Percentiles rank a stretch among this genome's conserved stretches.
These are phyloP conservation scores for Plestiodon gilberti DNA, from an alignment of 2,113 vertebrate genomes.

Conservation along the genomic window DNA sequence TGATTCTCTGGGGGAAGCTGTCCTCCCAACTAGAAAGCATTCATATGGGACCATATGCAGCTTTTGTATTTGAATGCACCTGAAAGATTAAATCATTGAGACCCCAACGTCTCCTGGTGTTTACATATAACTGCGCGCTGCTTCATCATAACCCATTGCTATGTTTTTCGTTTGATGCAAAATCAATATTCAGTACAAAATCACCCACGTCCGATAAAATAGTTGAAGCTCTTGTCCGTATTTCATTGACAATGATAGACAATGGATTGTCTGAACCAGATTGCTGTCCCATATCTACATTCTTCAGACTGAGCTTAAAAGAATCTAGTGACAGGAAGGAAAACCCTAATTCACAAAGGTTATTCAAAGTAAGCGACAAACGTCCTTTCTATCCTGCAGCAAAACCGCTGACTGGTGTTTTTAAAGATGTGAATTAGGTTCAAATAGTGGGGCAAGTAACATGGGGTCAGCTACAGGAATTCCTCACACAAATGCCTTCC, in stretches of 20 bases:
- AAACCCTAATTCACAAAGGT: constrained; percentile 2
- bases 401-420: constrained; percentile 36
- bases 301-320: not conserved
- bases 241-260: not conserved
- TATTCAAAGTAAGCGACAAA: constrained; percentile 18
- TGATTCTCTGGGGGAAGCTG: constrained; percentile 17
- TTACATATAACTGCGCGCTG: not conserved
- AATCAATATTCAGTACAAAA: not conserved
- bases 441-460: constrained; percentile 41
- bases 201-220: not conserved
- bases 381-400: not conserved
- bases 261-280: not conserved
- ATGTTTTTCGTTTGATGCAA: not conserved
- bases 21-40: constrained; percentile 7
- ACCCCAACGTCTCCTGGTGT: not conserved
- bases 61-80: constrained; percentile 49
- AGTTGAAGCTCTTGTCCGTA: not conserved
- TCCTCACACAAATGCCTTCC: constrained; percentile 56
- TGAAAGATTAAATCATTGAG: not conserved
- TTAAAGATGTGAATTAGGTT: constrained; percentile 65
- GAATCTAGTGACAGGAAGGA: not conserved
- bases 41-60: constrained; percentile 56
- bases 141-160: not conserved
- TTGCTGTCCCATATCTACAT: not conserved
- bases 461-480: constrained; percentile 50